A percentile compares a stretch with the other conserved stretches of the same genome.
Conservation (phyloP, 2,113 vertebrate species). For the Chionis minor region DNA sequence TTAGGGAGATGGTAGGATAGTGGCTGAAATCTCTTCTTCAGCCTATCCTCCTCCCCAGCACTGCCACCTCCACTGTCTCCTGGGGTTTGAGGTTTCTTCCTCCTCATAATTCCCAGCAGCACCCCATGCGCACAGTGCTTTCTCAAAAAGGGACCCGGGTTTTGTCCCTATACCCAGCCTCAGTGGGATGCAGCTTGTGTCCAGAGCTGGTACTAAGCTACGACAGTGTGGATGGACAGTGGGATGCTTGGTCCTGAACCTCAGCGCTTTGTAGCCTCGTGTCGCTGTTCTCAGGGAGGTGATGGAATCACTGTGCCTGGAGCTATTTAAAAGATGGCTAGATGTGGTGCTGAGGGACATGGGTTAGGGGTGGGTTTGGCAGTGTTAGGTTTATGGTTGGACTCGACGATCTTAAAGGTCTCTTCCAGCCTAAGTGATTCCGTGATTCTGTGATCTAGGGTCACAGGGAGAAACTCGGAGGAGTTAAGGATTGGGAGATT, state of each 20-base stretch:
- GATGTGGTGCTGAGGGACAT: too few species aligned
- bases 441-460: neutral
- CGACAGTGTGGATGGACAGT: neutral
- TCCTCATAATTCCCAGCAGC: neutral
- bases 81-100: neutral
- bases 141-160: neutral
- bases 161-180: neutral
- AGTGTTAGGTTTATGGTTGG: too few species aligned
- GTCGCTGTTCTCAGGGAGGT: neutral
- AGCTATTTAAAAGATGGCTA: too few species aligned
- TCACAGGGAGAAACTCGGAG: neutral
- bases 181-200: neutral
- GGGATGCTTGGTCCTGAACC: neutral
- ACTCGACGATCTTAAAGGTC: too few species aligned
- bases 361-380: too few species aligned
- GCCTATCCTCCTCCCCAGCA: neutral
- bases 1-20: neutral
- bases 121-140: neutral
- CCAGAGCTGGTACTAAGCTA: neutral
- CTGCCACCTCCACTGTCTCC: neutral
- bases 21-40: neutral
- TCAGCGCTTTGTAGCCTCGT: neutral
- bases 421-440: too few species aligned
- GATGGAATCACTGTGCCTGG: too few species aligned
- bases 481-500: neutral